Evolutionary conservation across 2,113 vertebrate species (phyloP), one percentile per base, ranked within the genome.

Genomic region (Corythaeola cristata): DNA sequence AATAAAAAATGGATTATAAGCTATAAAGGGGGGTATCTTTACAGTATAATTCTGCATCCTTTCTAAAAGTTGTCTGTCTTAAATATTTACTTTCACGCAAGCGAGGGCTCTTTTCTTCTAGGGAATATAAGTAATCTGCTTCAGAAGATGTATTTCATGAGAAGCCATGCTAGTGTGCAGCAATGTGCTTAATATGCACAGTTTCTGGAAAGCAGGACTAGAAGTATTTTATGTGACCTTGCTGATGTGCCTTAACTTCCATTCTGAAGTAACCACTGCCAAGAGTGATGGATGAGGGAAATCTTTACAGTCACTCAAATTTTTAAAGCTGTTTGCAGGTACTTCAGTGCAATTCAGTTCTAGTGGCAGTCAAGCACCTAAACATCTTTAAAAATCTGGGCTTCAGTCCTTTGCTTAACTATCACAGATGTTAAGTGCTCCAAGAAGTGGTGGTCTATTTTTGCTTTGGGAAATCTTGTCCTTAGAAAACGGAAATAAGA

Each of bases 1-100:
- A 97, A 97, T 96, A 96, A 96, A 97, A 94, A 95, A 96, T 82
- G 81, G 87, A 95, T 97, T 94, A 96, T n/a, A 67, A 96, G 73
- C 17, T 85, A 75, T 89, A 89, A 93, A 90, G 82, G 89, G 88
- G 75, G 50, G 37, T 91, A 85, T 91, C 94, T 95, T 91, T 89
- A 83, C 67, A 91, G 94, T 73, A 84, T 84, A 86, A 92, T 75
- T 90, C 85, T 87, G 80, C 74, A 90, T 87, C 72, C 39, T 80
- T 96, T 94, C 86, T 3, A 81, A 63, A 92, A 93, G 47, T 67
- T 92, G 23, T n/a, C 87, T 85, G 85, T 44, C 86, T 97, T 95
- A 92, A 92, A 97, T 90, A 88, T 96, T 95, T 89, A 72, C 64
- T 94, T 94, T 94, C 30, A 63, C 60, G 44, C 32, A 92, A 92